phyloP scores from a whole-genome alignment of 2,113 vertebrate species.

The Irena cyanogastra region DNA sequence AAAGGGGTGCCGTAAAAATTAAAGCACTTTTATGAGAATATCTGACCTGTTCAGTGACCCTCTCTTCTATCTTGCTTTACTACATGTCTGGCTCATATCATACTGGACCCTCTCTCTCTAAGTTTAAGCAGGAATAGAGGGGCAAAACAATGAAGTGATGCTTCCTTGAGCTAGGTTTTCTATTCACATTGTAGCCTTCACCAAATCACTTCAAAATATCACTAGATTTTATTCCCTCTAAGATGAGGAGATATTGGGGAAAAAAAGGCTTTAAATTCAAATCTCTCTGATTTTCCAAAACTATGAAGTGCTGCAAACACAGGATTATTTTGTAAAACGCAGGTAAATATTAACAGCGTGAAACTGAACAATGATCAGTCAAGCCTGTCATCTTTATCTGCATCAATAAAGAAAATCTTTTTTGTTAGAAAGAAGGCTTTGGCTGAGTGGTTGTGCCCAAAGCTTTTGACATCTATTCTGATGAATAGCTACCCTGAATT shows the following conservation, averaged over 20 bases:
- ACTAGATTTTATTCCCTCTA: not conserved
- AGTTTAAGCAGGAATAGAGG: not conserved
- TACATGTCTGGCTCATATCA: not conserved
- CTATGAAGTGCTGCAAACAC: not conserved
- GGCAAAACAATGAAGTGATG: not conserved
- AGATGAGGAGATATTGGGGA: not conserved
- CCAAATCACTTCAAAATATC: not conserved
- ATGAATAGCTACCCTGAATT: slow-evolving; percentile 24
- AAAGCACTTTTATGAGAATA: not conserved
- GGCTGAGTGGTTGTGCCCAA: slow-evolving; percentile 2
- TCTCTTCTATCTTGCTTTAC: not conserved
- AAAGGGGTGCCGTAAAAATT: not conserved
- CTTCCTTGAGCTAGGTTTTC: not conserved
- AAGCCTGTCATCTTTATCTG: slow-evolving; percentile 10
- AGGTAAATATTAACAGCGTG: not conserved
- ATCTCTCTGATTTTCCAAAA: not conserved
- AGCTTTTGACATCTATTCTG: slow-evolving; percentile 38
- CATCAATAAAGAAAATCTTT: not conserved
- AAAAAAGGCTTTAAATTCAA: not conserved
- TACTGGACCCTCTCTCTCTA: not conserved
- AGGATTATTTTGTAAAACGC: not conserved
- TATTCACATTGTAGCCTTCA: not conserved
- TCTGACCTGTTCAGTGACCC: not conserved
- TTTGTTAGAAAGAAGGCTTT: slow-evolving; percentile 34
- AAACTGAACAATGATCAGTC: not conserved